phyloP scores from a whole-genome alignment of 1,140 invertebrate genomes.

The Bemisia tabaci region DNA sequence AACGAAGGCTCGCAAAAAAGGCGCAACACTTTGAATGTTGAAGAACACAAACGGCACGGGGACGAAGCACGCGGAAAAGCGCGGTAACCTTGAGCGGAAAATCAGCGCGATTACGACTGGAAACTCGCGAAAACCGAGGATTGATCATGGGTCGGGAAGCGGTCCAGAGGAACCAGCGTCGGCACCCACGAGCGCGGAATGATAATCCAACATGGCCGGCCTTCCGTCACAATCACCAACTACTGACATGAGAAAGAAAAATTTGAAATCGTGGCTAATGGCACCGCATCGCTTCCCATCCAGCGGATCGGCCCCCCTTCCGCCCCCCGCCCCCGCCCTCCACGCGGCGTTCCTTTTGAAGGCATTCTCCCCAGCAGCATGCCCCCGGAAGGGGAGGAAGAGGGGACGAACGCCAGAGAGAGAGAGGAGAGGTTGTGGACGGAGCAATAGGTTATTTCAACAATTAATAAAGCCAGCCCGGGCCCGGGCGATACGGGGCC shows the following conservation, averaged over 20 bases:
- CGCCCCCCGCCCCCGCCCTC: no score
- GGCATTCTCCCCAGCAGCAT: neutral
- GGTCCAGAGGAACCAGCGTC: no score
- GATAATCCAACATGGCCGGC: neutral
- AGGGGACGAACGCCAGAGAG: neutral
- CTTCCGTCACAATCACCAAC: neutral
- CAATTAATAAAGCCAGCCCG: neutral
- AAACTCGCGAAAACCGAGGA: no score
- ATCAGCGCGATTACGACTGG: no score
- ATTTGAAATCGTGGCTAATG: neutral
- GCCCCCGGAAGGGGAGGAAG: neutral
- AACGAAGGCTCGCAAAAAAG: no score
- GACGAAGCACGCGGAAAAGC: no score
- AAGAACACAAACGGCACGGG: no score
- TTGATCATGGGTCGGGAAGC: no score
- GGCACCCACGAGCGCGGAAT: no score
- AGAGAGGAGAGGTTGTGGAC: neutral
- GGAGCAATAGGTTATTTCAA: neutral
- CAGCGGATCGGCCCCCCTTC: neutral
- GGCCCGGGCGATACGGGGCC: neutral
- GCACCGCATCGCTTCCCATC: neutral
- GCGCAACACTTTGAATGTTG: no score
- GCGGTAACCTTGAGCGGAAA: no score
- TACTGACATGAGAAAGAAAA: neutral
- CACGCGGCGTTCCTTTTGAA: neutral